Evolutionary conservation across 2,113 vertebrate species (phyloP).

Genomic region (Edolisoma coerulescens): DNA sequence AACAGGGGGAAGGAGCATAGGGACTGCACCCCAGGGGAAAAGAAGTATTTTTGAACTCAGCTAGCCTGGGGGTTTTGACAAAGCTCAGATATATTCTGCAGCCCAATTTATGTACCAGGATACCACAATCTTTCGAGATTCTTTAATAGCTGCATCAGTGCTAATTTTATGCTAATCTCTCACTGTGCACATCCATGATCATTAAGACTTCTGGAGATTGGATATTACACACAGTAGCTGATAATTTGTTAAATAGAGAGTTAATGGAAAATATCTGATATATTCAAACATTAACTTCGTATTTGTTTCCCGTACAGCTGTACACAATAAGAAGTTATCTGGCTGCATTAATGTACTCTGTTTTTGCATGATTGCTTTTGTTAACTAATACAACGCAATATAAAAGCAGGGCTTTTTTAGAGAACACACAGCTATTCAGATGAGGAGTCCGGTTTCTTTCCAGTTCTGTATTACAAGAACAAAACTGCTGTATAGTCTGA

Average conservation of each 20-base stretch:
- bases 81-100: background rate
- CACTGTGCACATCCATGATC: conserved; percentile 40
- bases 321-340: conserved; percentile 28
- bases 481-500: background rate
- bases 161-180: conserved; percentile 66
- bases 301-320: conserved; percentile 5
- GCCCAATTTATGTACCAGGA: conserved; percentile 29
- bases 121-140: conserved; percentile 1
- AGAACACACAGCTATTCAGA: background rate
- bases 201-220: conserved; percentile 51
- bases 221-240: conserved; percentile 40
- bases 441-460: background rate
- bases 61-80: background rate
- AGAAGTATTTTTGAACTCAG: background rate
- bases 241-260: conserved; percentile 61
- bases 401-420: background rate
- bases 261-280: conserved; percentile 59
- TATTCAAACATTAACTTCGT: conserved; percentile 32
- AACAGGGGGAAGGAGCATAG: background rate
- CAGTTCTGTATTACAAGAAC: background rate
- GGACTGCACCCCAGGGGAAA: background rate
- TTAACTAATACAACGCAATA: background rate
- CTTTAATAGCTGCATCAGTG: conserved; percentile 59
- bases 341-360: background rate
- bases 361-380: conserved; percentile 31